Evolutionary conservation across 2,113 vertebrate genomes (phyloP), one percentile per base, ranked within the genome.

Genomic region (Struthidea cinerea): DNA sequence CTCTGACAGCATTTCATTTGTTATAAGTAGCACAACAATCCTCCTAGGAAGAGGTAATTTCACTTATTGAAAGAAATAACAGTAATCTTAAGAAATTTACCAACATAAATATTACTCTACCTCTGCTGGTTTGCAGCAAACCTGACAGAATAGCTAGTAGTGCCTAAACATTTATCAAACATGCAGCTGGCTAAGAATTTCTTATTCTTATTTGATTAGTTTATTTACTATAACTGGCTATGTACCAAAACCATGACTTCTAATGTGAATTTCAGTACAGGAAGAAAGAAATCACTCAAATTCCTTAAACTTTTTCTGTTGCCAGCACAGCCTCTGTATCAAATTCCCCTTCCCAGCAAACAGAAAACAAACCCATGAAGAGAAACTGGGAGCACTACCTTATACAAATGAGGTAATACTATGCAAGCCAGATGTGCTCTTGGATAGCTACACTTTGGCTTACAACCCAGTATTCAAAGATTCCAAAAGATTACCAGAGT

Each of bases 361-460:
- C 41, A 95, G 60, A 93, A 96, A 96, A 76, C 47, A 96, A 85
- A 84, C 60, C 42, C 92, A 83, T 52, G 70, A 93, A 88, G 76
- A 92, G 76, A 76, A 83, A 70, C 26, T 39, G 63, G 44, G 44
- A 89, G 44, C 61, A 73, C 52, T 41, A 91, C 46, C 32, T 90
- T 85, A 79, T 17, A 94, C n/a, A 95, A 89, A 95, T 90, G 87
- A 91, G 46, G 84, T 80, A 82, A 93, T 89, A 63, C 42, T 68
- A 57, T 67, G 52, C 71, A 63, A 87, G 63, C 68, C 94, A 96
- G 84, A 96, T 95, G 94, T 93, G 81, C 44, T 85, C 59, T 90
- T 61, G 82, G 50, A 96, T 39, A 85, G 83, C 55, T 84, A 15
- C 3, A 1, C 56, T 88, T 87, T 94, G 90, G 87, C 78, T 90